Base-by-base conservation (phyloP, 2,888 invertebrate species). In the Gisinianus flammeolus region DNA sequence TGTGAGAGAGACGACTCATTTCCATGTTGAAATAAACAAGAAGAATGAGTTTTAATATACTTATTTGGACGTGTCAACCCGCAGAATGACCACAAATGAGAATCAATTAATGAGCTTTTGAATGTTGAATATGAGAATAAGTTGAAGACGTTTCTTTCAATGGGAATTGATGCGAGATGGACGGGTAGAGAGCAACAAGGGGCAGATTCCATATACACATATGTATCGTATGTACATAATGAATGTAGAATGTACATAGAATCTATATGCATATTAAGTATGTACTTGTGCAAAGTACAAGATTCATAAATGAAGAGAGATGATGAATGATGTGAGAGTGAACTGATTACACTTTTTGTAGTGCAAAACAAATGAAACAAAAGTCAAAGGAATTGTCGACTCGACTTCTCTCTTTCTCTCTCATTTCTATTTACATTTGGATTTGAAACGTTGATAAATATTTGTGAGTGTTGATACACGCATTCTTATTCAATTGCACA, bases 381-480 rank as follows among this genome's bases (percentile, higher is more conserved):
- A 56, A 62, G 26, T 26, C 62, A 58, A 58, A 58, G 24, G 24
- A 58, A 24, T 58, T 58, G 56, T 58, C n/a, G 56, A 44, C 44
- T 58, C n/a, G 19, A 54, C 16, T 62, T 62, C 10, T 62, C 62
- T 8, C 12, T 62, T 4, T 28, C 44, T 44, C 44, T 44, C 6
- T 44, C 44, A 44, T 44, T 44, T 44, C 44, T 44, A 44, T 44
- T 44, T 44, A 44, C 44, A 19, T 44, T 44, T 44, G 67, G 33
- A 44, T 66, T 73, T 66, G 68, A 78, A 70, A 72, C 78, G 79
- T 82, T 82, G 82, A 82, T 82, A 82, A 82, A 82, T 82, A 82
- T 44, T 44, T 82, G 80, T 80, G 76, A 79, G 80, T 82, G 82
- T 82, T 82, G 79, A 78, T 78, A 78, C 78, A 77, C 62, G 72